These are phyloP conservation scores for Andrena chrysosceles DNA, from an alignment of 2,888 invertebrate species.

Conservation along the genomic window DNA sequence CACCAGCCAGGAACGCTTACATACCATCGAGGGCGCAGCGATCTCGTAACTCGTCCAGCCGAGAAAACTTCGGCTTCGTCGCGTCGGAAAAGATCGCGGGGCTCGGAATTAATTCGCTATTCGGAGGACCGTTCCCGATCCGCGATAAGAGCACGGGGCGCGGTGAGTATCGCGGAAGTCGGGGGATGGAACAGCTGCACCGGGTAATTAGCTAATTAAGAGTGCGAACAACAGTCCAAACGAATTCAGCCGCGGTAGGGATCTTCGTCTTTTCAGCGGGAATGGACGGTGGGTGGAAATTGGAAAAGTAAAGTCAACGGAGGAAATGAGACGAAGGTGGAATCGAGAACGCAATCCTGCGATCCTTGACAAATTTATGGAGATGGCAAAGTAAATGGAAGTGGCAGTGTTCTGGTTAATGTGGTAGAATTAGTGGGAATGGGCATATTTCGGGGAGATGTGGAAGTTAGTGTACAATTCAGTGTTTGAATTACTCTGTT, in stretches of 20 bases:
- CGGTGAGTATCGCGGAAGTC: not conserved
- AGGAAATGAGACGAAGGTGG: not conserved
- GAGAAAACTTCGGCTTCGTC: conserved; percentile 28
- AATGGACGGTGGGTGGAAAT: conserved; percentile 2
- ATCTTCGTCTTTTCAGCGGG: not conserved
- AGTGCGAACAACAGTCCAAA: conserved; percentile 37
- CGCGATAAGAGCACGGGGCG: conserved; percentile 18
- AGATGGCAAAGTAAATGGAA: not conserved
- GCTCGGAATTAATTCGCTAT: conserved; percentile 46
- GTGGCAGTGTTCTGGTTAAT: too few species aligned
- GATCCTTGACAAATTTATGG: not conserved
- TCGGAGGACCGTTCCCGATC: conserved; percentile 32
- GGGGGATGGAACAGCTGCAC: not conserved
- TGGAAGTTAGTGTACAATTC: too few species aligned
- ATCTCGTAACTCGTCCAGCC: conserved; percentile 1
- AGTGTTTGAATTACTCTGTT: too few species aligned
- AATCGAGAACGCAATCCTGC: not conserved
- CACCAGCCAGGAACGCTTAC: conserved; percentile 13
- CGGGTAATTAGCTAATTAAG: conserved; percentile 70
- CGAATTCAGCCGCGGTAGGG: conserved; percentile 4
- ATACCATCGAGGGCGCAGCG: conserved; percentile 15
- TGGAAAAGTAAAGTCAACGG: conserved; percentile 31
- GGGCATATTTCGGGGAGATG: too few species aligned
- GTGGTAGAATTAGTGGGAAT: too few species aligned
- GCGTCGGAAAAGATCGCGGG: conserved; percentile 31